Percentiles rank a stretch among this genome's conserved stretches.
Evolutionary conservation across 2,888 invertebrate species (phyloP).

Genomic region (Tortrix viridana): DNA sequence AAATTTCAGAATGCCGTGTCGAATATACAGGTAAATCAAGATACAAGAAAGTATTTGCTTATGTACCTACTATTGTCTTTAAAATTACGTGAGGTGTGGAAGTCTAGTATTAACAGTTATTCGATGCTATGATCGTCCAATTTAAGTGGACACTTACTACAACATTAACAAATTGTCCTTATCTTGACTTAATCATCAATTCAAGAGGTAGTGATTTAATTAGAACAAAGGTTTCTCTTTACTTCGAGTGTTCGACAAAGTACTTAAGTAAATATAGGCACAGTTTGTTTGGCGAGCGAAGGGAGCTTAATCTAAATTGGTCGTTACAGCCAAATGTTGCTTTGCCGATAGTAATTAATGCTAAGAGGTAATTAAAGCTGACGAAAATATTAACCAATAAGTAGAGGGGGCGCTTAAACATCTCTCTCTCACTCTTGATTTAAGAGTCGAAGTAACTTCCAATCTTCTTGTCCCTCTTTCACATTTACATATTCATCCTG

Average conservation of each 20-base stretch:
- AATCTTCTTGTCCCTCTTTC: too few relatives aligned
- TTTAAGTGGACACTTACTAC: too few relatives aligned
- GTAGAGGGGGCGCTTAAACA: too few relatives aligned
- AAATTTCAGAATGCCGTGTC: constrained; percentile 65
- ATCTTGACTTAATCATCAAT: too few relatives aligned
- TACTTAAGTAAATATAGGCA: constrained; percentile 17
- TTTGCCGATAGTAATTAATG: constrained; percentile 7
- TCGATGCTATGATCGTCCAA: too few relatives aligned
- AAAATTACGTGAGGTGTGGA: too few relatives aligned
- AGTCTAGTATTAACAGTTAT: too few relatives aligned
- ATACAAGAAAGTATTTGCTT: constrained; percentile 33
- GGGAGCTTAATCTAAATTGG: constrained; percentile 23
- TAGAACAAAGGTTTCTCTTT: constrained; percentile 25
- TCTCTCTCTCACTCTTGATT: too few relatives aligned
- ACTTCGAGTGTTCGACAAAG: not conserved
- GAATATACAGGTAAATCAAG: constrained; percentile 51
- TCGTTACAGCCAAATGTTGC: constrained; percentile 16
- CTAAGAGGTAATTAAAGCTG: constrained; percentile 11
- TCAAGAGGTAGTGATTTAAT: constrained; percentile 29
- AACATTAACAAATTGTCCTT: too few relatives aligned
- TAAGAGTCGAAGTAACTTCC: too few relatives aligned
- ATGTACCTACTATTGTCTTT: too few relatives aligned
- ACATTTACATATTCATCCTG: too few relatives aligned
- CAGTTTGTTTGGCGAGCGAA: constrained; percentile 10
- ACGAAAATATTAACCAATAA: not conserved